Conservation (phyloP, 2,888 invertebrate genomes). For the Drosophila macrospina region DNA sequence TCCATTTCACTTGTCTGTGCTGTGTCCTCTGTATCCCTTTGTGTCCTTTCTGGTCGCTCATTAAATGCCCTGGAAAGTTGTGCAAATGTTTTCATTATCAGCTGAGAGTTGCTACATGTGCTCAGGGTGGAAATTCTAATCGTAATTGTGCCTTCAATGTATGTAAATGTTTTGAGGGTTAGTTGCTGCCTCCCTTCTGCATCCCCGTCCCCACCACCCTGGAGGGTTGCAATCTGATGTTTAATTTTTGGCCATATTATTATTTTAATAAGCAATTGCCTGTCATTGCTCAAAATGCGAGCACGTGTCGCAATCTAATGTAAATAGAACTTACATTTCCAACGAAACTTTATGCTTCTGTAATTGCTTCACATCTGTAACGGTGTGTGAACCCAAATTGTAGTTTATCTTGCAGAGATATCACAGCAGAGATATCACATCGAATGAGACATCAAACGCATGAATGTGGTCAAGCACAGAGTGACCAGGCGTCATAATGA, state of each 20-base stretch:
- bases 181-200: conserved; percentile 20
- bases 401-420: conserved; percentile 29
- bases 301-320: conserved; percentile 63
- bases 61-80: conserved; percentile 43
- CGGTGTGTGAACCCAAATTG: conserved; percentile 28
- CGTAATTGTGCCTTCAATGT: conserved; percentile 18
- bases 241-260: conserved; percentile 69
- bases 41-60: conserved; percentile 30
- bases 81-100: conserved; percentile 66
- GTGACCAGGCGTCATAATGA: conserved; percentile 46
- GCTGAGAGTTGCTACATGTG: conserved; percentile 58
- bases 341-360: conserved; percentile 26
- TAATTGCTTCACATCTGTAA: conserved; percentile 50
- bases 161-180: conserved; percentile 41
- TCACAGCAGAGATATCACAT: conserved; percentile 25
- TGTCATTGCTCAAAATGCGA: conserved; percentile 61
- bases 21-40: conserved; percentile 20
- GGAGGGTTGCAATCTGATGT: conserved; percentile 57
- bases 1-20: conserved; percentile 29
- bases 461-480: conserved; percentile 16
- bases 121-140: conserved; percentile 51
- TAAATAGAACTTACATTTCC: conserved; percentile 28
- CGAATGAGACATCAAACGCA: conserved; percentile 23
- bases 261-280: conserved; percentile 72
- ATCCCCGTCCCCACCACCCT: no score